These are phyloP conservation scores for Glandiceps talaboti DNA, from an alignment of 53 echinoderm and acorn worm species.

Conservation along the genomic window DNA sequence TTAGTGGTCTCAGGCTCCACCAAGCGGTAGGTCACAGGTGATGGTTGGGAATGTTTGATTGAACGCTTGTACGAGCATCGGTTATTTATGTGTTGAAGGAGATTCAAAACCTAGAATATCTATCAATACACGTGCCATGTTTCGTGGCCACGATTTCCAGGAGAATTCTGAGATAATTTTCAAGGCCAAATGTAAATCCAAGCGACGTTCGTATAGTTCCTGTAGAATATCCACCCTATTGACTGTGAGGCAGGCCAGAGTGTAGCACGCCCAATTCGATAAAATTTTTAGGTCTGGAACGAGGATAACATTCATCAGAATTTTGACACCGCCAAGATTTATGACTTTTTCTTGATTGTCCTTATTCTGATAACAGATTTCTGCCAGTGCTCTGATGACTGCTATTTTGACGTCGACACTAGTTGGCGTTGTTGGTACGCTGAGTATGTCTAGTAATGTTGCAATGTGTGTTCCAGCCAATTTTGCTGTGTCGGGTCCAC, in stretches of 20 bases:
- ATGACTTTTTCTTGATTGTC: constrained; percentile 24
- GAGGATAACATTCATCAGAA: neutral
- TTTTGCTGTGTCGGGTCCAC: constrained; percentile 67
- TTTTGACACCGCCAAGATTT: neutral
- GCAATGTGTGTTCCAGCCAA: constrained; percentile 45
- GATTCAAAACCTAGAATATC: constrained; percentile 34
- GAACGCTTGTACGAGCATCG: too few relatives aligned
- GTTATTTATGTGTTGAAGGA: too few relatives aligned
- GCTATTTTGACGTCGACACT: constrained; percentile 38
- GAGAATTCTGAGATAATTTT: constrained; percentile 33
- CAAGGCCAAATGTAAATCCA: constrained; percentile 21
- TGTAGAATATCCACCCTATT: constrained; percentile 14
- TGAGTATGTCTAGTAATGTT: constrained; percentile 19
- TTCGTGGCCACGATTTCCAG: constrained; percentile 83
- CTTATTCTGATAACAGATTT: constrained; percentile 59
- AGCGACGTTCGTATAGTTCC: constrained; percentile 13
- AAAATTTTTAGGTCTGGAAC: constrained; percentile 24
- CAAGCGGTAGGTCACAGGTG: too few relatives aligned
- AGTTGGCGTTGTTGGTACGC: constrained; percentile 14
- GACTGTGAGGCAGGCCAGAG: constrained; percentile 45
- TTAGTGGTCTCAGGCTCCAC: too few relatives aligned
- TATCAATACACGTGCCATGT: constrained; percentile 54
- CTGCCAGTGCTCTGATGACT: constrained; percentile 40
- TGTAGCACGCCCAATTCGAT: constrained; percentile 69
- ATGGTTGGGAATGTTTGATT: too few relatives aligned